A percentile compares a stretch with the other conserved stretches of the same genome.
Conservation (phyloP, 2,888 invertebrate species). For the Drosophila mimetica region DNA sequence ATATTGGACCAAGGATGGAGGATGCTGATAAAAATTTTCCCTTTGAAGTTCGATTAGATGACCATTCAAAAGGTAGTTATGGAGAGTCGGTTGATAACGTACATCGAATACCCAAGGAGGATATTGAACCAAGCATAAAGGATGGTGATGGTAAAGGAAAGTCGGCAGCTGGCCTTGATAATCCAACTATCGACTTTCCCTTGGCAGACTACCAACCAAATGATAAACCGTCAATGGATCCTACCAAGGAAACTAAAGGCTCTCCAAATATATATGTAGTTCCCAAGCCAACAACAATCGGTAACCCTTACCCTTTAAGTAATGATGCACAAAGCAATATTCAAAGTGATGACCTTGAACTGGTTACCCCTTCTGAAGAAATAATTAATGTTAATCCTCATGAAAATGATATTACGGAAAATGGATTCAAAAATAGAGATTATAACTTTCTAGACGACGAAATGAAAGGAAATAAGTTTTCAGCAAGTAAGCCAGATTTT, state of each 20-base stretch:
- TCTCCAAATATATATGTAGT: conserved; percentile 1
- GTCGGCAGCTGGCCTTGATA: conserved; percentile 1
- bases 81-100: not conserved
- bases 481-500: too few species aligned
- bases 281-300: not conserved
- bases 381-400: too few species aligned
- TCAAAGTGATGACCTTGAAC: not conserved
- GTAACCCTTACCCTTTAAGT: not conserved
- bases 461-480: not conserved
- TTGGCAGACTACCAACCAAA: not conserved
- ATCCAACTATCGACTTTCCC: conserved; percentile 14
- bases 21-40: not conserved
- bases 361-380: not conserved
- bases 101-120: too few species aligned
- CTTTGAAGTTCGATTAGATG: not conserved
- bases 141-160: conserved; percentile 7
- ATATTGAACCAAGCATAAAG: not conserved
- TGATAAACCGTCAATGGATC: not conserved
- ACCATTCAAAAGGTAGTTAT: too few species aligned
- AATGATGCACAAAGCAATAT: not conserved
- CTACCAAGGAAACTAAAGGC: not conserved
- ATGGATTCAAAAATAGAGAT: too few species aligned
- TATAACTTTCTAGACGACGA: not conserved
- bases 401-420: not conserved
- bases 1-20: not conserved